Conservation (phyloP, 1,140 invertebrate species). For the Seison nebaliae region DNA sequence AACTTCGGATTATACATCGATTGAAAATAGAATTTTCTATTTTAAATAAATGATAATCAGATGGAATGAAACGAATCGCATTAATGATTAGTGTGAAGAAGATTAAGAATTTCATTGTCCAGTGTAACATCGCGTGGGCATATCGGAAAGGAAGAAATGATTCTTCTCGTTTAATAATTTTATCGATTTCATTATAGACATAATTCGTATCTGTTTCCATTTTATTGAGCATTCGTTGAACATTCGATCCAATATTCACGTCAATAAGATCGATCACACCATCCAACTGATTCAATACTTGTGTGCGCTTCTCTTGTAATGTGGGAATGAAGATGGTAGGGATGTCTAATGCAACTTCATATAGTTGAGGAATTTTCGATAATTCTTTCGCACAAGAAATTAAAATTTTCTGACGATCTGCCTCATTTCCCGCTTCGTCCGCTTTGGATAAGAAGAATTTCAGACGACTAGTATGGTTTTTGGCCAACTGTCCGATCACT, state of each 20-base stretch:
- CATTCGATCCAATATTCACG: conserved; percentile 36
- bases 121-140: neutral
- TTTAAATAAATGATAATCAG: too few relatives aligned
- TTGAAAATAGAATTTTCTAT: too few relatives aligned
- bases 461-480: conserved; percentile 33
- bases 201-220: conserved; percentile 34
- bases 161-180: conserved; percentile 28
- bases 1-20: too few relatives aligned
- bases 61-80: too few relatives aligned
- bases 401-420: conserved; percentile 35
- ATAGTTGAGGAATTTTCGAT: conserved; percentile 36
- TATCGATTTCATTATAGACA: conserved; percentile 28
- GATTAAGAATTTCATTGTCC: too few relatives aligned
- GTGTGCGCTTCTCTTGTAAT: conserved; percentile 18
- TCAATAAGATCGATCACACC: conserved; percentile 36
- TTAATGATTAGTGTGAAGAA: too few relatives aligned
- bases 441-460: conserved; percentile 37
- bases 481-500: conserved; percentile 35
- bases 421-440: conserved; percentile 37
- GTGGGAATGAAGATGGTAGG: conserved; percentile 37
- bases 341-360: conserved; percentile 38
- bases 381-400: conserved; percentile 41
- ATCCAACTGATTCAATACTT: conserved; percentile 37
- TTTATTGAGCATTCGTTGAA: conserved; percentile 36
- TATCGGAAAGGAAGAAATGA: conserved; percentile 13